A percentile compares a stretch with the other conserved stretches of the same genome.
Evolutionary conservation across 2,113 vertebrate genomes (phyloP).

Genomic region (Sorex fumeus): DNA sequence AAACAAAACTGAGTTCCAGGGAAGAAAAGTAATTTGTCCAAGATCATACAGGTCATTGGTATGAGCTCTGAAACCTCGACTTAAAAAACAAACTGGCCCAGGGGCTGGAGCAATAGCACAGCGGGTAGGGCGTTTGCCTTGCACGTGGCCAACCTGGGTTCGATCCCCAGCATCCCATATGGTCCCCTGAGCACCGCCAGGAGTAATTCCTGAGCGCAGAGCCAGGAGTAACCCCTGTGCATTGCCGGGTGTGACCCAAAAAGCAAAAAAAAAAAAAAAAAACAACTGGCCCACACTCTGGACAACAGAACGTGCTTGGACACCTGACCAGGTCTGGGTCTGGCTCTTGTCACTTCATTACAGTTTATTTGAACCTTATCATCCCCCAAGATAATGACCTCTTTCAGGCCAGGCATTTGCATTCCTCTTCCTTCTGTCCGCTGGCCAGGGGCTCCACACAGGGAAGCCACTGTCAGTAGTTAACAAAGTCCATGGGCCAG

Average conservation of each 20-base stretch:
- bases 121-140: too few relatives aligned
- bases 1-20: conserved; percentile 1
- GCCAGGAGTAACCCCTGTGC: too few relatives aligned
- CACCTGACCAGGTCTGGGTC: not conserved
- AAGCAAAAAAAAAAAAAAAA: too few relatives aligned
- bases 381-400: conserved; percentile 45
- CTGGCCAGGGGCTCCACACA: not conserved
- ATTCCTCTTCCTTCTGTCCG: not conserved
- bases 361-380: conserved; percentile 45
- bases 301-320: not conserved
- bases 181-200: too few relatives aligned
- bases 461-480: conserved; percentile 3
- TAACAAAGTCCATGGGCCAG: not conserved
- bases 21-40: conserved; percentile 29
- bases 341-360: conserved; percentile 51
- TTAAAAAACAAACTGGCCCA: not conserved
- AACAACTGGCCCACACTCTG: not conserved
- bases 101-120: too few relatives aligned
- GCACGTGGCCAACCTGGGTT: too few relatives aligned
- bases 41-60: not conserved
- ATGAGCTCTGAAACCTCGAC: not conserved
- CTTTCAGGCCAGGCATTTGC: not conserved
- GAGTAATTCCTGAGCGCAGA: too few relatives aligned
- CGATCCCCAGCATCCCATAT: too few relatives aligned
- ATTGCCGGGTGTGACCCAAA: too few relatives aligned